These are phyloP conservation scores for Dicaeum eximium DNA, from an alignment of 2,113 vertebrate species.

Conservation along the genomic window DNA sequence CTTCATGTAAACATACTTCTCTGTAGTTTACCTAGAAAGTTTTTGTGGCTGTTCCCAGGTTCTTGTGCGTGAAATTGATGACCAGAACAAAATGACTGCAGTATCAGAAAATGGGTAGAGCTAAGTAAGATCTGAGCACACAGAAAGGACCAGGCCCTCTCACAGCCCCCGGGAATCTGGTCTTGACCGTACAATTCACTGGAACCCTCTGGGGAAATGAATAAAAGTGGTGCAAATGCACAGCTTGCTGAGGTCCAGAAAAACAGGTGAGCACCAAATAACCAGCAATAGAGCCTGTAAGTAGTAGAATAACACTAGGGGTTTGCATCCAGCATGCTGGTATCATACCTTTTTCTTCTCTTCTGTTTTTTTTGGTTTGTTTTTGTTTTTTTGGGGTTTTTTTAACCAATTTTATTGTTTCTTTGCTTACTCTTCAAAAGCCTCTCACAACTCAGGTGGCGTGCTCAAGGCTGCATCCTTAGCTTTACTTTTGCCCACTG, in stretches of 20 bases:
- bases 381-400: too few relatives aligned
- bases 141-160: neutral
- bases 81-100: neutral
- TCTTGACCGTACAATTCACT: neutral
- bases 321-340: neutral
- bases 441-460: neutral
- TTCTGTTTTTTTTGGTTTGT: too few relatives aligned
- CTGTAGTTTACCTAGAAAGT: neutral
- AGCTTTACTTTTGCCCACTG: neutral
- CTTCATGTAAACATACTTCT: neutral
- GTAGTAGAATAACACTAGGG: neutral
- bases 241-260: neutral
- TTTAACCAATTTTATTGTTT: neutral
- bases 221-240: neutral
- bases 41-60: neutral
- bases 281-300: neutral
- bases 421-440: neutral
- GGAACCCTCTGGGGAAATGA: neutral
- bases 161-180: neutral
- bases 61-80: neutral
- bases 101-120: neutral
- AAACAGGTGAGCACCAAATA: neutral
- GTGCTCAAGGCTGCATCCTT: neutral
- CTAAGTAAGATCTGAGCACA: neutral
- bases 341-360: neutral